Base-by-base conservation (phyloP, 2,797 vertebrate genomes). In the Pangasius macronema region DNA sequence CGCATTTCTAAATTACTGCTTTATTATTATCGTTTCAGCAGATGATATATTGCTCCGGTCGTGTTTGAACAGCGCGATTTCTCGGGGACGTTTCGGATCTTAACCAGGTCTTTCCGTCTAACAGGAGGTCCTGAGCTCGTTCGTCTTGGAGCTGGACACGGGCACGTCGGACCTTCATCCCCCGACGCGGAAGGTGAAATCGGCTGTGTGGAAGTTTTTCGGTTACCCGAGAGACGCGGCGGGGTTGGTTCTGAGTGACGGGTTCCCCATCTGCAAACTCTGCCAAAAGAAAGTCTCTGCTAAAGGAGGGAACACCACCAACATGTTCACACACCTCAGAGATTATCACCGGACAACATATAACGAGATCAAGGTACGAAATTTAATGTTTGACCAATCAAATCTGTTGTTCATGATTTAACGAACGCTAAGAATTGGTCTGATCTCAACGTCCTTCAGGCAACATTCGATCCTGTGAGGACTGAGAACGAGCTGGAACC, bases 271-370 rank as follows among this genome's bases (percentile, higher is more conserved):
- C 80, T 88, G 87, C 84, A 88, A 88, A 59, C 87, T 88, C 16
- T 88, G 87, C 27, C 87, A 86, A 68, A 88, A 88, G 84, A 88
- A 88, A n/a, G 87, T 88, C 6, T 88, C 87, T 3, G 87, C 87
- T 5, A 88, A 88, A 68, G 87, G 87, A 68, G 87, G 87, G 27
- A 88, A 88, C 51, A 88, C 87, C 18, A 88, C 87, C 84, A 88
- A 88, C 80, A 88, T 88, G 87, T 88, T 88, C 80, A 86, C 87
- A 3, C 87, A 88, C 33, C 87, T 88, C 24, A 5, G 84, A 30
- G 87, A 88, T 39, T 88, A 88, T 55, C 87, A 88, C 18, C 84
- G 87, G 22, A 59, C 79, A 0, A 86, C 84, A 0, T 88, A 88
- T 49, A 85, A 88, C 1, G 70, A 88, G 42, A 86, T 88, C 84